Conservation (phyloP, 1,140 invertebrate genomes). For the Bombus pyrosoma region DNA sequence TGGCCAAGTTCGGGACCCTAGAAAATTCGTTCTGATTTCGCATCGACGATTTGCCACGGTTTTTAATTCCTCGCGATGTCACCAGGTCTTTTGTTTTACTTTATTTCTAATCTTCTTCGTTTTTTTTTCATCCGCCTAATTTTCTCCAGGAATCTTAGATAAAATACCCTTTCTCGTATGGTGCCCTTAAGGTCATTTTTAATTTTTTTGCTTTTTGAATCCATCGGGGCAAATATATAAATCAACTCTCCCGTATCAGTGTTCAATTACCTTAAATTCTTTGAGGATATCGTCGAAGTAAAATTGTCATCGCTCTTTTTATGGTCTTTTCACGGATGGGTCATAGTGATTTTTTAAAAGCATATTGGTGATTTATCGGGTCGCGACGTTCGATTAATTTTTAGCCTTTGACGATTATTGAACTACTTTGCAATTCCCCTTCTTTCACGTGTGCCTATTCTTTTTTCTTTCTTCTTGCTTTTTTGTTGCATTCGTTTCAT, state of each 20-base stretch:
- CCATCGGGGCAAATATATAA: not conserved
- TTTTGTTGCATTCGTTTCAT: not conserved
- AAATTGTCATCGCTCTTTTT: slow-evolving; percentile 2
- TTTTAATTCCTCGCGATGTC: slow-evolving; percentile 3
- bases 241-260: not conserved
- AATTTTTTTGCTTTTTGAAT: too few relatives aligned
- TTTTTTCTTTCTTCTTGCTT: not conserved
- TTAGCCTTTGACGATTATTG: not conserved
- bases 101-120: not conserved
- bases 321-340: not conserved
- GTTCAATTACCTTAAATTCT: not conserved
- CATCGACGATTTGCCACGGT: not conserved
- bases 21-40: not conserved
- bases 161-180: not conserved
- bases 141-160: not conserved
- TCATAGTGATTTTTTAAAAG: slow-evolving; percentile 16
- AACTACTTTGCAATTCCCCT: not conserved
- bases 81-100: too few relatives aligned
- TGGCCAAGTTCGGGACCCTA: not conserved
- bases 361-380: not conserved
- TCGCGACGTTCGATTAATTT: not conserved
- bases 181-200: not conserved
- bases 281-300: not conserved
- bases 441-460: not conserved
- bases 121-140: not conserved